Evolutionary conservation across 2,113 vertebrate genomes (phyloP).

Genomic region (Probosciger aterrimus): DNA sequence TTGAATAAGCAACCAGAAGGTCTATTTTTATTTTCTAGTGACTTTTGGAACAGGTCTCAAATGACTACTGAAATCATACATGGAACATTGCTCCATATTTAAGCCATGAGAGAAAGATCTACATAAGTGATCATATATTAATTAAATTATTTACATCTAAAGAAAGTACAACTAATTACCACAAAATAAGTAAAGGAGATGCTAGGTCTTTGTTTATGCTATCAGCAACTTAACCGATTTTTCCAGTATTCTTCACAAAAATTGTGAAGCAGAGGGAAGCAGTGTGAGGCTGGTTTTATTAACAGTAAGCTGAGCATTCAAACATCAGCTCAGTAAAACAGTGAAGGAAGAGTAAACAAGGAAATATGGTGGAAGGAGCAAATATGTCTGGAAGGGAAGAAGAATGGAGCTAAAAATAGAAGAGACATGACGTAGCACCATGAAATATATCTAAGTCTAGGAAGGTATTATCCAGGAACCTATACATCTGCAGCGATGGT

Average conservation of each 20-base stretch:
- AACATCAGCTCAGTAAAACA: not conserved
- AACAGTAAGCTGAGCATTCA: not conserved
- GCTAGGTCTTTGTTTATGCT: not conserved
- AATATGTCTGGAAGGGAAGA: not conserved
- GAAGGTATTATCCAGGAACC: not conserved
- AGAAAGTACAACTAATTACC: not conserved
- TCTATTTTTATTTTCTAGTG: rapidly evolving
- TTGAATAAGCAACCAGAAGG: not conserved
- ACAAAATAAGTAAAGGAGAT: not conserved
- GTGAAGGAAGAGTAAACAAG: not conserved
- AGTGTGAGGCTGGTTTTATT: not conserved
- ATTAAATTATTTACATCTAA: not conserved
- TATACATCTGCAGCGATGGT: not conserved
- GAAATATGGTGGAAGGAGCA: not conserved
- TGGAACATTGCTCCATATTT: not conserved
- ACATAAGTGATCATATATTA: not conserved
- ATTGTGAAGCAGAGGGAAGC: not conserved
- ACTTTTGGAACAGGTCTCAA: not conserved
- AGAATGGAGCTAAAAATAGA: not conserved
- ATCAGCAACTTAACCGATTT: not conserved
- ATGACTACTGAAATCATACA: not conserved
- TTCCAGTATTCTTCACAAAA: not conserved
- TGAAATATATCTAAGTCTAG: rapidly evolving
- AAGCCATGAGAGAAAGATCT: not conserved
- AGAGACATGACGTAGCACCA: not conserved